Conservation (phyloP, 2,888 invertebrate genomes). For the Erebia aethiops region DNA sequence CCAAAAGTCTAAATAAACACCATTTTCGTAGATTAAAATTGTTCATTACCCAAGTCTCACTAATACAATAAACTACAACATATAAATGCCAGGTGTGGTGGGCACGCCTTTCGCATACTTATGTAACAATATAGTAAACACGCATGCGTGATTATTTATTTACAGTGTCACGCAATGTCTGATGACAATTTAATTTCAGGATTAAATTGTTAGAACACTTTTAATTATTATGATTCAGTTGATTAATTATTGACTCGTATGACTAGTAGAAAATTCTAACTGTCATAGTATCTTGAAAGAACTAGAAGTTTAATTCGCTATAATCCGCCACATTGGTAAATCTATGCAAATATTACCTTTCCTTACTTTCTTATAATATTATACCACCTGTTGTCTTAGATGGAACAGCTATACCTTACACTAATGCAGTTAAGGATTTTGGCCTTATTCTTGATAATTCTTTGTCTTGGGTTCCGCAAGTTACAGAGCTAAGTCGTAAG, state of each 20-base stretch:
- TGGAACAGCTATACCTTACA: no score
- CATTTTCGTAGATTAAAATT: conserved; percentile 20
- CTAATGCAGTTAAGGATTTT: no score
- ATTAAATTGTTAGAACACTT: conserved; percentile 24
- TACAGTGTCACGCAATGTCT: conserved; percentile 19
- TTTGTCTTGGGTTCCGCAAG: no score
- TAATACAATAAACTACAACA: conserved; percentile 36
- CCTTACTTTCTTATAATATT: no score
- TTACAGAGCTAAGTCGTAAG: no score
- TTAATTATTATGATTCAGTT: conserved; percentile 20
- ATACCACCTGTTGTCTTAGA: no score
- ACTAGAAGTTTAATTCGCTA: no score
- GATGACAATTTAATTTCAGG: conserved; percentile 20
- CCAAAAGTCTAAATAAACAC: conserved; percentile 1
- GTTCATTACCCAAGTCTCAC: conserved; percentile 12
- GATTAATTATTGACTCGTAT: not conserved
- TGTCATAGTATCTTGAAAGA: no score
- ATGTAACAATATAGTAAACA: conserved; percentile 25
- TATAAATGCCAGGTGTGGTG: conserved; percentile 34
- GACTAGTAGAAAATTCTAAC: no score
- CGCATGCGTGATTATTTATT: conserved; percentile 27
- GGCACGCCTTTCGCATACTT: conserved; percentile 27
- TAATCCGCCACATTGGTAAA: no score
- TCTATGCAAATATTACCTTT: no score
- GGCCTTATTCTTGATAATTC: no score